These are phyloP conservation scores for Cossypha heuglini DNA, from an alignment of 2,797 vertebrate genomes.

Conservation along the genomic window DNA sequence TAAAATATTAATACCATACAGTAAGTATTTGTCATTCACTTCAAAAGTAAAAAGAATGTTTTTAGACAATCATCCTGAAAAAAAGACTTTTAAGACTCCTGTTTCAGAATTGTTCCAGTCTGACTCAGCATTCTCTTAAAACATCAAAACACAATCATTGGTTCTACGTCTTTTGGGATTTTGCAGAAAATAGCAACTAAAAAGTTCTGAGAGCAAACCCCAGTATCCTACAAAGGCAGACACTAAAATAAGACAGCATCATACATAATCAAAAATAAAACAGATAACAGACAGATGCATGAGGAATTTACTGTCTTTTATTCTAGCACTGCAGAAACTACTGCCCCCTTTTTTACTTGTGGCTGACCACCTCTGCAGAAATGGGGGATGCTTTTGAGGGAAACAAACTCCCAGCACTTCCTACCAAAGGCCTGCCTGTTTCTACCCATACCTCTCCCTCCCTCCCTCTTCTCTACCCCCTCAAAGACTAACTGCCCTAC, in stretches of 20 bases:
- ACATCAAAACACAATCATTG: not conserved
- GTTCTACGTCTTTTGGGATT: not conserved
- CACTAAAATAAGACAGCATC: not conserved
- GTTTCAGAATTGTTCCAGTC: not conserved
- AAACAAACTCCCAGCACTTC: not conserved
- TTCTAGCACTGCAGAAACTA: not conserved
- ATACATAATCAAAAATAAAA: not conserved
- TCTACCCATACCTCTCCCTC: not conserved
- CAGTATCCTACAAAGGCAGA: not conserved
- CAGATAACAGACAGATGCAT: not conserved
- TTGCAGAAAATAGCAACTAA: not conserved
- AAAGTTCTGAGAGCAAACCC: not conserved
- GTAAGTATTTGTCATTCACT: not conserved
- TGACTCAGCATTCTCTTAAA: not conserved
- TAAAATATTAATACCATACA: not conserved
- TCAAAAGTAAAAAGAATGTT: not conserved
- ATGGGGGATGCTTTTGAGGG: not conserved
- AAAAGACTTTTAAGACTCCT: not conserved
- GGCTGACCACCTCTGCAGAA: not conserved
- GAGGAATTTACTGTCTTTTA: not conserved
- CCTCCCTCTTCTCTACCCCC: fast-evolving
- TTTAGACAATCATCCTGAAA: not conserved
- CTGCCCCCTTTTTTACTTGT: not conserved
- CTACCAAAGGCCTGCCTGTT: not conserved
- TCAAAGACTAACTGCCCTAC: not conserved